Evolutionary conservation across 2,797 vertebrate species (phyloP).

Genomic region (Coreius guichenoti): DNA sequence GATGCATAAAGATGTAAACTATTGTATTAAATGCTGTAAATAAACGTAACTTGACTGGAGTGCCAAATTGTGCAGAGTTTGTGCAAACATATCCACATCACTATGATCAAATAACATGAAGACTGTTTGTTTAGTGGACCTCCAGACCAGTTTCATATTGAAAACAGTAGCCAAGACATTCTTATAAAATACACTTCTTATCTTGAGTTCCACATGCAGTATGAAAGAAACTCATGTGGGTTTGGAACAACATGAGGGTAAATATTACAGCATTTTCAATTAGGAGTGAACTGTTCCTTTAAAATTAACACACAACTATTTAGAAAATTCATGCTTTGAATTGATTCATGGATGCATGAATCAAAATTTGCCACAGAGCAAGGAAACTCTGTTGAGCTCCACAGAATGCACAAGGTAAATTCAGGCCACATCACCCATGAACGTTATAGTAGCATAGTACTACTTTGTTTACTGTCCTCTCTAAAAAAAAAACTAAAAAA

Average conservation of each 20-base stretch:
- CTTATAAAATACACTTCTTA: not conserved
- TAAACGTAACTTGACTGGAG: not conserved
- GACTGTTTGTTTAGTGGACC: not conserved
- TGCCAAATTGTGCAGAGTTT: not conserved
- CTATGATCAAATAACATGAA: not conserved
- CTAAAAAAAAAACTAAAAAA: not conserved
- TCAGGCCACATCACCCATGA: not conserved
- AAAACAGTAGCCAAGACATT: not conserved
- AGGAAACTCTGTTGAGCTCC: not conserved
- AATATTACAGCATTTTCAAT: not conserved
- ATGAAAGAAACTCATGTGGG: not conserved
- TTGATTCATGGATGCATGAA: not conserved
- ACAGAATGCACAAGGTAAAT: not conserved
- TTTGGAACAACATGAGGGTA: not conserved
- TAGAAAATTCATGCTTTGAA: not conserved
- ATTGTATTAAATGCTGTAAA: not conserved
- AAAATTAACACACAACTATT: not conserved
- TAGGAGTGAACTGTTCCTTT: not conserved
- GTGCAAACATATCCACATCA: not conserved
- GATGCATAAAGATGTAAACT: too few species aligned
- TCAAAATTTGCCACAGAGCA: not conserved
- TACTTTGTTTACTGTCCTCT: constrained; percentile 7
- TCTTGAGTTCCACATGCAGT: not conserved
- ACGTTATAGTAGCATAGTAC: constrained; percentile 4
- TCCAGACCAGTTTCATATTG: not conserved